Conservation (phyloP, 2,113 vertebrate species). For the Excalfactoria chinensis region DNA sequence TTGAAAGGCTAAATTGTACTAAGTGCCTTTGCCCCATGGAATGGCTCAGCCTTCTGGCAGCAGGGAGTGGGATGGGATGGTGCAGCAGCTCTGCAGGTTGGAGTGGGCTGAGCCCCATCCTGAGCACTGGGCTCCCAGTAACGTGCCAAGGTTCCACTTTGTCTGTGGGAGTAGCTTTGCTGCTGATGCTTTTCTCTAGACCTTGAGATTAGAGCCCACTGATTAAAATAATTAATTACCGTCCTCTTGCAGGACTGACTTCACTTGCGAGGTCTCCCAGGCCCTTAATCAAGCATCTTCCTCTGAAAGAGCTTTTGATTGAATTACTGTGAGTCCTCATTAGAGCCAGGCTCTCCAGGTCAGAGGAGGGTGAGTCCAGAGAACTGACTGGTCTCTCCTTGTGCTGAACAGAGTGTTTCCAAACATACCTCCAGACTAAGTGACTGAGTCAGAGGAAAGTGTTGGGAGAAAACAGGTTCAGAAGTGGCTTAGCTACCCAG, state of each 20-base stretch:
- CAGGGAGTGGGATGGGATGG: neutral
- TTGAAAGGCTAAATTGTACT: neutral
- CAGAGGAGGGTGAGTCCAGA: neutral
- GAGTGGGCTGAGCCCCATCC: no score
- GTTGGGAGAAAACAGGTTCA: rapidly evolving
- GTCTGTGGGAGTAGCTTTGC: neutral
- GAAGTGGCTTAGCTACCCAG: neutral
- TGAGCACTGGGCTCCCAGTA: neutral
- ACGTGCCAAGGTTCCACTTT: rapidly evolving
- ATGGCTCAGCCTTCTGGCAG: neutral
- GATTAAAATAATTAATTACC: conserved; percentile 48
- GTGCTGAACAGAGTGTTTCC: neutral
- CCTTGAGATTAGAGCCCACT: conserved; percentile 10
- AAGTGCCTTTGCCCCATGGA: neutral
- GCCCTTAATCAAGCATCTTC: conserved; percentile 11
- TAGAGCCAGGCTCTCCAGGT: neutral
- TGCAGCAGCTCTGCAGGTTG: neutral
- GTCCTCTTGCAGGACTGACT: neutral
- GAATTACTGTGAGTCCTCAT: neutral
- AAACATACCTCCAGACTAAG: neutral
- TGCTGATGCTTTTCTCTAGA: neutral
- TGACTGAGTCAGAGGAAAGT: neutral
- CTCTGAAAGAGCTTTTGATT: neutral
- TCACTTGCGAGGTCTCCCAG: neutral
- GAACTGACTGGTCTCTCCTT: neutral